Percentiles rank a stretch among this genome's conserved stretches.
phyloP scores from a whole-genome alignment of 2,113 vertebrate species.

The Pogonocichla stellata region DNA sequence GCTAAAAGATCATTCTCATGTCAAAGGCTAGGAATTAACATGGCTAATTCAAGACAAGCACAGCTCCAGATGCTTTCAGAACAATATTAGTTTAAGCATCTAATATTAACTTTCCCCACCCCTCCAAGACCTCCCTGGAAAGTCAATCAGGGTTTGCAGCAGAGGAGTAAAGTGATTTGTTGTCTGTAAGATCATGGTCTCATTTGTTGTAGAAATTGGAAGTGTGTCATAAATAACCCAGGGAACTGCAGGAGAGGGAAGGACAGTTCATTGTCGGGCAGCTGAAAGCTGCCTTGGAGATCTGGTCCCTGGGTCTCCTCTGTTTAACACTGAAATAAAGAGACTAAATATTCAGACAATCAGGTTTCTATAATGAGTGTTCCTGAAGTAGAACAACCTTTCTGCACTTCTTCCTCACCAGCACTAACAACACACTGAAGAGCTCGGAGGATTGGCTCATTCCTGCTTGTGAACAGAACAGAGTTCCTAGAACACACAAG shows the following conservation, averaged over 20 bases:
- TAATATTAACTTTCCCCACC: background rate
- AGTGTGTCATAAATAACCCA: constrained; percentile 1
- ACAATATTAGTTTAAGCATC: background rate
- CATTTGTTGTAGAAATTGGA: background rate
- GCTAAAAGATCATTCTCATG: background rate
- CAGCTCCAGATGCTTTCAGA: background rate
- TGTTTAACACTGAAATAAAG: background rate
- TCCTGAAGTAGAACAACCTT: background rate
- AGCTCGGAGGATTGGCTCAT: background rate
- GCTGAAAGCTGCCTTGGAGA: background rate
- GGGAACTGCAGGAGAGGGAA: background rate
- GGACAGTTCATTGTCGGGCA: background rate
- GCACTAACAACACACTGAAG: background rate
- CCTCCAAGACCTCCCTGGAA: background rate
- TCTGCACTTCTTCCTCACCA: background rate
- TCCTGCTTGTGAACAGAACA: background rate
- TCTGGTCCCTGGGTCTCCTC: background rate
- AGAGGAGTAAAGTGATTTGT: background rate
- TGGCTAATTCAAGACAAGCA: background rate
- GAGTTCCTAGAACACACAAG: background rate
- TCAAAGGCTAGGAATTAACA: background rate
- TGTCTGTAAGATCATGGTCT: background rate
- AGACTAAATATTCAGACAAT: background rate
- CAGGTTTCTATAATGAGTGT: background rate
- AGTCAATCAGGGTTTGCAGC: background rate